Evolutionary conservation across 2,888 invertebrate genomes (phyloP), one percentile per base, ranked within the genome.

Genomic region (Urechis unicinctus): DNA sequence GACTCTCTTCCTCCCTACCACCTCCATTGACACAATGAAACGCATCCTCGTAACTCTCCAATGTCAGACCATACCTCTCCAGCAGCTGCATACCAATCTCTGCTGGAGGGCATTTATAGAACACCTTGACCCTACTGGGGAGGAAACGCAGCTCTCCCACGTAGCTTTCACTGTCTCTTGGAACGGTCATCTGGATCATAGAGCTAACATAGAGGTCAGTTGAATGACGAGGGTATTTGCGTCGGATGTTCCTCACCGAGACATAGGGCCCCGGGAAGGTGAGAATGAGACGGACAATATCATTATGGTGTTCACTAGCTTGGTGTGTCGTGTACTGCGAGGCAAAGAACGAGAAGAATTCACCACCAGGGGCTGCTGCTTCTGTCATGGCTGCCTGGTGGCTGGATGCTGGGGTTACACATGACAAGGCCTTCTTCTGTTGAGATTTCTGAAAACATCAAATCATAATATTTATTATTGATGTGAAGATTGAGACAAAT

Each of bases 91-190:
- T 22, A 6, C 26, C 21, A n/a, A 50, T 22, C 36, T 31, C 5
- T 22, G 31, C 22, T n/a, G 50, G 50, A 9, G 50, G 50, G 36
- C 50, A 50, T 36, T 50, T 50, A 36, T 50, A 50, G 50, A 50
- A 50, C 21, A 50, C 36, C 26, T 50, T 50, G 24, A 36, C 50
- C 24, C 28, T 30, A 26, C 28, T 24, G 21, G 36, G 31, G 21
- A 50, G 41, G 50, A 26, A 31, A n/a, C 41, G 50, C 50, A 50
- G n/a, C 26, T 50, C 50, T 9, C 50, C 50, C 1, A 50, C 41
- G 41, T 50, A 50, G 9, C n/a, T 24, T 22, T 24, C 17, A 31
- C 9, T 30, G 50, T 36, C 50, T 4, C 50, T 30, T 5, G 31
- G 3, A 30, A 29, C 22, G 26, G 50, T 36, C 41, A 50, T 3